A percentile compares a stretch with the other conserved stretches of the same genome.
phyloP scores from a whole-genome alignment of 2,888 invertebrate genomes.

The Andricus quercusramuli region DNA sequence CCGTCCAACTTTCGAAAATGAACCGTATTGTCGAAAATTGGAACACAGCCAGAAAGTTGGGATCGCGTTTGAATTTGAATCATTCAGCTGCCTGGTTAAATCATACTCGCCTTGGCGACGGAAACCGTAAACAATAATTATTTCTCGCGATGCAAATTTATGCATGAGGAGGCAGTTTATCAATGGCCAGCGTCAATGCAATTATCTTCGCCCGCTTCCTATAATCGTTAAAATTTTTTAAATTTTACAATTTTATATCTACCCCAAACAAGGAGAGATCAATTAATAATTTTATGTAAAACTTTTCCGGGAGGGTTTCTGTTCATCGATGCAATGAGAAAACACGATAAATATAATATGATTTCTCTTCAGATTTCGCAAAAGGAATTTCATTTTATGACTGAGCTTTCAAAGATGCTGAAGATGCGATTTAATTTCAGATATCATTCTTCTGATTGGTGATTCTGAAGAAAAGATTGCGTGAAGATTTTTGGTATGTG shows the following conservation, averaged over 20 bases:
- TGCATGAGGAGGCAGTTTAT: slow-evolving; percentile 5
- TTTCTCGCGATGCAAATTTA: slow-evolving; percentile 26
- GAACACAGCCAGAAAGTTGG: slow-evolving; percentile 15
- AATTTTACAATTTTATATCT: not conserved
- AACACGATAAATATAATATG: too few species aligned
- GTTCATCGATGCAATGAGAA: not conserved
- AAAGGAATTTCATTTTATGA: too few species aligned
- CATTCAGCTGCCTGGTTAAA: slow-evolving; percentile 16
- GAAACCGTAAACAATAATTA: slow-evolving; percentile 32
- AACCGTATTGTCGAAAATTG: not conserved
- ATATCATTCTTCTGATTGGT: too few species aligned
- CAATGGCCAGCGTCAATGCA: slow-evolving; percentile 4
- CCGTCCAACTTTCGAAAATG: not conserved
- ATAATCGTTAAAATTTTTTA: not conserved
- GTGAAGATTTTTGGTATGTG: too few species aligned
- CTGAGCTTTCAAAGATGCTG: too few species aligned
- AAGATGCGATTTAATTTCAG: too few species aligned
- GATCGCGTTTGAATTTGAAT: slow-evolving; percentile 1
- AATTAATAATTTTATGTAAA: not conserved
- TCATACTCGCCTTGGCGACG: slow-evolving; percentile 21
- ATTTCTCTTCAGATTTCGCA: too few species aligned
- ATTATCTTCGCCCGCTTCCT: slow-evolving; percentile 15
- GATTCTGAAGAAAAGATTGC: too few species aligned
- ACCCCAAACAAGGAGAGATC: not conserved
- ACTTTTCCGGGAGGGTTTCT: not conserved